phyloP scores from a whole-genome alignment of 2,888 invertebrate species.

The Esperia sulphurella region DNA sequence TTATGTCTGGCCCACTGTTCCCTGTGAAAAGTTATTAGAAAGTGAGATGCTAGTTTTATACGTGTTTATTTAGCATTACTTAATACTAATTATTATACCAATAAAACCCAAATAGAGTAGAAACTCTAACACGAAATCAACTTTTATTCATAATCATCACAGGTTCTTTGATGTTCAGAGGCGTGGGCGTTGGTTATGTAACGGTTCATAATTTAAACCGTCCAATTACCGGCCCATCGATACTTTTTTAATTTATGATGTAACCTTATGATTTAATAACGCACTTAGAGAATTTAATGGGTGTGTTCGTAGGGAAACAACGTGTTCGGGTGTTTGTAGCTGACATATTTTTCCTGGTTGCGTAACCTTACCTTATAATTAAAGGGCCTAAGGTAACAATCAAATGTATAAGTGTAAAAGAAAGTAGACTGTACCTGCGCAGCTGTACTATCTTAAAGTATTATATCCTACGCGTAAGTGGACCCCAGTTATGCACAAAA shows the following conservation, averaged over 20 bases:
- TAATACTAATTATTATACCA: too few relatives aligned
- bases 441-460: too few relatives aligned
- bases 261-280: slow-evolving; percentile 35
- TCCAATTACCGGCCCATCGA: slow-evolving; percentile 38
- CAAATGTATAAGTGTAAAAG: too few relatives aligned
- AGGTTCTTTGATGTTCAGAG: slow-evolving; percentile 23
- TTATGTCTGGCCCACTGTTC: too few relatives aligned
- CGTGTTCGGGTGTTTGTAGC: background rate
- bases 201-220: slow-evolving; percentile 35
- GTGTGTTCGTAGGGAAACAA: slow-evolving; percentile 14
- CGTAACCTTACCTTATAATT: background rate
- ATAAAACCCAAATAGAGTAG: too few relatives aligned
- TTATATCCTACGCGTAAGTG: too few relatives aligned
- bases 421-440: too few relatives aligned
- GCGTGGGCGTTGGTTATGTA: slow-evolving; percentile 35
- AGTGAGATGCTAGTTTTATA: too few relatives aligned
- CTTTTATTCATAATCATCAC: slow-evolving; percentile 25
- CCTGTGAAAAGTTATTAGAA: too few relatives aligned
- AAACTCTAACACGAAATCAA: slow-evolving; percentile 11
- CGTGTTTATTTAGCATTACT: too few relatives aligned
- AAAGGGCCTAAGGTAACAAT: too few relatives aligned
- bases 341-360: background rate
- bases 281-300: slow-evolving; percentile 32
- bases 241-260: slow-evolving; percentile 26
- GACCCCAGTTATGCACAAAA: too few relatives aligned